A percentile compares a stretch with the other conserved stretches of the same genome.
Conservation (phyloP, 2,113 vertebrate genomes). For the Cottus gobio region DNA sequence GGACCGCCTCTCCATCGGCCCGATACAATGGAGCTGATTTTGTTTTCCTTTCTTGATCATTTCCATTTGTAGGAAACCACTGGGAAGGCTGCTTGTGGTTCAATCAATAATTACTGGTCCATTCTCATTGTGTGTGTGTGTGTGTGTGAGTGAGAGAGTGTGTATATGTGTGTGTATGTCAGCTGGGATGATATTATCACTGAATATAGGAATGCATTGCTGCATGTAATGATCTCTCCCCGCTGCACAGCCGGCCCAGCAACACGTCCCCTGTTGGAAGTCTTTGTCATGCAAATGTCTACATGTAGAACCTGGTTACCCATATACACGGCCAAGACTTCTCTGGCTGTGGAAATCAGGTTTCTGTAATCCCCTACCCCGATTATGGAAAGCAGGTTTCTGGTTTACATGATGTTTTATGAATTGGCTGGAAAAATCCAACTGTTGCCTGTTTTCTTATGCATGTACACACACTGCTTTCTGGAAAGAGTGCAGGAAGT, state of each 20-base stretch:
- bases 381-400: neutral
- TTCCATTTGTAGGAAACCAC: constrained; percentile 52
- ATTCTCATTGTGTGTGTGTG: constrained; percentile 16
- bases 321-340: neutral
- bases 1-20: constrained; percentile 1
- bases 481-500: neutral
- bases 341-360: neutral
- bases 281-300: constrained; percentile 10
- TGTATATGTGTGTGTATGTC: constrained; percentile 9
- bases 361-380: neutral
- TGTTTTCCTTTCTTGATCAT: constrained; percentile 58
- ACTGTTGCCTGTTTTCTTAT: neutral
- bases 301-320: neutral
- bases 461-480: neutral
- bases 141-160: neutral
- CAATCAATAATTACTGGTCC: constrained; percentile 37
- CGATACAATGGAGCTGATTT: constrained; percentile 66
- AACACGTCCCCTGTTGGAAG: neutral
- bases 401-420: neutral
- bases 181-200: neutral
- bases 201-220: neutral
- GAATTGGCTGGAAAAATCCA: neutral
- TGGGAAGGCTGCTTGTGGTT: constrained; percentile 37
- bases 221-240: neutral
- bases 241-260: neutral